A percentile compares a stretch with the other conserved stretches of the same genome.
phyloP scores from a whole-genome alignment of 2,797 vertebrate genomes.

The Micrastur ruficollis region DNA sequence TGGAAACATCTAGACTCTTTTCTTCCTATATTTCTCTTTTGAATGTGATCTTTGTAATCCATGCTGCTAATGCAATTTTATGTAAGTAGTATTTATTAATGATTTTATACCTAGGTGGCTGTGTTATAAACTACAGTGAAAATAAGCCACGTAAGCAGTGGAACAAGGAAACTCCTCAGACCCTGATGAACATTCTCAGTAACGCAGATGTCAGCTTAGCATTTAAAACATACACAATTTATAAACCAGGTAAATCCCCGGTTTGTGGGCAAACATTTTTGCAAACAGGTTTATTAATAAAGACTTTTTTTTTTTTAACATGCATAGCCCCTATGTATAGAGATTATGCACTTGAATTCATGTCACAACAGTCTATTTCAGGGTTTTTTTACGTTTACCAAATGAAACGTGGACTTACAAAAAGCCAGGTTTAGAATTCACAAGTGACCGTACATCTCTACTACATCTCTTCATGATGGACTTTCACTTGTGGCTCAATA shows the following conservation, averaged over 20 bases:
- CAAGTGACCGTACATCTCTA: background rate
- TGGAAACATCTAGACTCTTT: background rate
- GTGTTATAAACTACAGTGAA: constrained; percentile 63
- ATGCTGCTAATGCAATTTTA: background rate
- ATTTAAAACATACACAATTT: constrained; percentile 88
- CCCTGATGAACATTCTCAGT: constrained; percentile 82
- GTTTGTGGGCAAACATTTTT: background rate
- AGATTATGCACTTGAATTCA: background rate
- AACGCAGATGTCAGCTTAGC: constrained; percentile 81
- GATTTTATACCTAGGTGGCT: constrained; percentile 57
- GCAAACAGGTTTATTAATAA: background rate
- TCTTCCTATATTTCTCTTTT: background rate
- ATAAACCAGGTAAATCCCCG: constrained; percentile 76
- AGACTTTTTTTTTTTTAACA: background rate
- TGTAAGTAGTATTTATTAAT: background rate
- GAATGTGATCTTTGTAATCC: background rate
- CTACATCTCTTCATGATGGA: background rate
- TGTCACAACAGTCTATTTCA: background rate
- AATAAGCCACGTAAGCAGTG: constrained; percentile 78
- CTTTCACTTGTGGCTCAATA: background rate
- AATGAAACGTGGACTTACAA: background rate
- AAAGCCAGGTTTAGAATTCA: background rate
- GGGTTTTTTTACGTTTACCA: background rate
- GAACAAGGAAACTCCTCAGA: constrained; percentile 80
- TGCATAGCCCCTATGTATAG: background rate